Base-by-base conservation (phyloP, 2,888 invertebrate species). In the Operophtera brumata region DNA sequence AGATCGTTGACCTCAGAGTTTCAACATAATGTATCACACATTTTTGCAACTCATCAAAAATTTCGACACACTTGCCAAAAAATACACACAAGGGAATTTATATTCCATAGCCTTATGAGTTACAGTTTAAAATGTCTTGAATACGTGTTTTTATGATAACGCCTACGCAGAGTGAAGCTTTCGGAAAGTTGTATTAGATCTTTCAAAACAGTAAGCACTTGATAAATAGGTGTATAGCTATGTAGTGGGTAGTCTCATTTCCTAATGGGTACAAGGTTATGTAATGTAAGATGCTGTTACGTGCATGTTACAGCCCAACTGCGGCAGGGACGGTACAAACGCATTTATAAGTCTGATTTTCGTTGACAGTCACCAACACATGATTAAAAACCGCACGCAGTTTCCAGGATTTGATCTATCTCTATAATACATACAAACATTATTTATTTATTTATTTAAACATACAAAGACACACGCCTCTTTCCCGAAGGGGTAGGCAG, bases 51-150 rank as follows among this genome's bases (percentile, higher is more conserved):
- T 47, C 39, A 47, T 47, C 39, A 47, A 6, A 14, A 20, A 39
- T 47, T 47, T 47, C 47, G 26, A 39, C 28, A 47, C 26, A 28
- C 26, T 44, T 47, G 47, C 47, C 37, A 39, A 47, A 47, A 32
- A 25, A 28, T 12, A 6, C 11, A 2, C 39, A 9, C 47, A 25
- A 30, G n/a, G 14, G 1, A 14, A 13, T 47, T n/a, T 10, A n/a
- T 1, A 20, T n/a, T 47, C 37, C 39, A n/a, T 8, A 4, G 1
- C 3, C 34, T n/a, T 5, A 20, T 8, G 8, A 25, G 25, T 25
- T 45, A 35, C 7, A 25, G 44, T 25, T 35, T 35, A 34, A 4
- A 45, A 9, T 35, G 11, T 0, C 12, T 25, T 25, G 43, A 6
- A 8, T 3, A 25, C 32, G 12, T 13, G 14, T 9, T 42, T 28